A percentile compares a stretch with the other conserved stretches of the same genome.
phyloP scores from a whole-genome alignment of 1,140 invertebrate species.

The Bombus cullumanus region DNA sequence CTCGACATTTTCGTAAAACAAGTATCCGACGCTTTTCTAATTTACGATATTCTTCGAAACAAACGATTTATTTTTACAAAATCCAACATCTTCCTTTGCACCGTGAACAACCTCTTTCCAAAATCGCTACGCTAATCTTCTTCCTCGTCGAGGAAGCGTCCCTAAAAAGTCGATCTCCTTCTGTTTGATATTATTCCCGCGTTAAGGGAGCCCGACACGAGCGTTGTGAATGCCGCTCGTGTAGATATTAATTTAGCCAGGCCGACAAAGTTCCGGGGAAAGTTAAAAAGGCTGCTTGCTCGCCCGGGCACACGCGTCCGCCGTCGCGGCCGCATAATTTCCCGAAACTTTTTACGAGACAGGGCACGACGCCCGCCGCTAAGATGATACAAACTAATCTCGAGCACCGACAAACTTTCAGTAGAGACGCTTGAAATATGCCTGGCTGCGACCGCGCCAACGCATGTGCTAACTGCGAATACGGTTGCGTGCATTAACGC shows the following conservation, averaged over 20 bases:
- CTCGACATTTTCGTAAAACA: too few species aligned
- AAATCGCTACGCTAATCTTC: background rate
- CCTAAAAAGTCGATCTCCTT: background rate
- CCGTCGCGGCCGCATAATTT: slow-evolving; percentile 39
- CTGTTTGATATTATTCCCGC: background rate
- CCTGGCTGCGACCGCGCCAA: background rate
- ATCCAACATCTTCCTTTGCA: background rate
- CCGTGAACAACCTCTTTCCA: background rate
- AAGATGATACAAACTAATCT: slow-evolving; percentile 40
- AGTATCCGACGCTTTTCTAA: too few species aligned
- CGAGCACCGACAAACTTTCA: slow-evolving; percentile 32
- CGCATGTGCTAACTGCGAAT: background rate
- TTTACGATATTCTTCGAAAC: background rate
- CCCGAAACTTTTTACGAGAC: slow-evolving; percentile 32
- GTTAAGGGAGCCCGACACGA: background rate
- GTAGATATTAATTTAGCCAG: slow-evolving; percentile 50
- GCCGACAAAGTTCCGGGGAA: background rate
- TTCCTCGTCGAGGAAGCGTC: too few species aligned
- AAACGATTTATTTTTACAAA: background rate
- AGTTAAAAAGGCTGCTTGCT: slow-evolving; percentile 31
- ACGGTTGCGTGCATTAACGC: slow-evolving; percentile 47
- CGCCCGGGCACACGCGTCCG: slow-evolving; percentile 17
- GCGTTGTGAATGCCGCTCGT: slow-evolving; percentile 18
- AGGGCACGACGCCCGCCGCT: slow-evolving; percentile 2
- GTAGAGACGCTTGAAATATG: slow-evolving; percentile 28